phyloP scores from a whole-genome alignment of 2,888 invertebrate species.

The Salpingus planirostris region DNA sequence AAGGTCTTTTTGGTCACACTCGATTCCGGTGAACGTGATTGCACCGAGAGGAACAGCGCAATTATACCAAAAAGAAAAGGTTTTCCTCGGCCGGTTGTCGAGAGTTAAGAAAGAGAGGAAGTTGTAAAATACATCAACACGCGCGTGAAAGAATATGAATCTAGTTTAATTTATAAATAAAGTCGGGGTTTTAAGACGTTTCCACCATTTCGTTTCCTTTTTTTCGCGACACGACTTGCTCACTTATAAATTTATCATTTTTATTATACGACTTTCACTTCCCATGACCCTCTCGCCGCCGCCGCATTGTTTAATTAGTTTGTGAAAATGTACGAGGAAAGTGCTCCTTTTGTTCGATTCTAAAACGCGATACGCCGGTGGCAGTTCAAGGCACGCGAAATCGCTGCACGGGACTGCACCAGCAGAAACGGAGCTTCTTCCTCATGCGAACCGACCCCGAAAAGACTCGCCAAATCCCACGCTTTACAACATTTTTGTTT shows the following conservation, averaged over 20 bases:
- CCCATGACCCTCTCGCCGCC: conserved; percentile 9
- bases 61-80: too few relatives aligned
- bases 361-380: too few relatives aligned
- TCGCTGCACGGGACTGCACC: too few relatives aligned
- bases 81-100: too few relatives aligned
- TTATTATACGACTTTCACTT: conserved; percentile 14
- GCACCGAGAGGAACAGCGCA: too few relatives aligned
- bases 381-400: too few relatives aligned
- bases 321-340: conserved; percentile 6
- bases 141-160: not conserved
- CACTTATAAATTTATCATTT: not conserved
- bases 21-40: too few relatives aligned
- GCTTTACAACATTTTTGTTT: too few relatives aligned
- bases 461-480: too few relatives aligned
- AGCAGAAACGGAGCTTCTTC: too few relatives aligned
- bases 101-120: not conserved
- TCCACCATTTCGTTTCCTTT: not conserved
- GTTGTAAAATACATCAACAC: not conserved
- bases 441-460: too few relatives aligned
- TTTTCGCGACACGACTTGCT: not conserved
- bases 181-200: not conserved
- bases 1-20: too few relatives aligned
- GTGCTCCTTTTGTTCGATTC: conserved; percentile 8
- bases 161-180: not conserved
- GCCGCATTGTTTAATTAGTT: conserved; percentile 8